A percentile compares a stretch with the other conserved stretches of the same genome.
phyloP scores from a whole-genome alignment of 37 sponge, comb jelly and placozoan genomes.

The Ephydatia muelleri region DNA sequence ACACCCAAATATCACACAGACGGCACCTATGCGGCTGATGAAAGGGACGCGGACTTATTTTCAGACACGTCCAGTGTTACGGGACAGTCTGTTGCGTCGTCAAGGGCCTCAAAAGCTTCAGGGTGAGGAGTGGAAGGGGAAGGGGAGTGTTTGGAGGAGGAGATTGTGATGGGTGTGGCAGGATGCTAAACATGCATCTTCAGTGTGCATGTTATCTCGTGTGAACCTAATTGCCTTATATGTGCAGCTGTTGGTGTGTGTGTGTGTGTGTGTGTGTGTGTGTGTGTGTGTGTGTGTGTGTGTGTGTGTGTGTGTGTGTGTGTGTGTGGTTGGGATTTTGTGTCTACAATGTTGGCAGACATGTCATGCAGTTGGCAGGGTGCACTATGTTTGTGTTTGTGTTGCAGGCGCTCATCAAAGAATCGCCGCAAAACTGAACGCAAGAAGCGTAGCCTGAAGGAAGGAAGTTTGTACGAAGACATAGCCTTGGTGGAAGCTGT shows the following conservation, averaged over 20 bases:
- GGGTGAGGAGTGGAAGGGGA: background rate
- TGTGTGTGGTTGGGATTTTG: background rate
- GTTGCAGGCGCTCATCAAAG: slow-evolving; percentile 74
- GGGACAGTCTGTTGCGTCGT: slow-evolving; percentile 27
- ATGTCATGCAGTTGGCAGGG: background rate
- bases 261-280: no score
- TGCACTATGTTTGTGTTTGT: background rate
- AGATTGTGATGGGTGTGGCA: no score
- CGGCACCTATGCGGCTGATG: slow-evolving; percentile 56
- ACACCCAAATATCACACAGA: slow-evolving; percentile 14
- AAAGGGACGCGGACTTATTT: slow-evolving; percentile 80
- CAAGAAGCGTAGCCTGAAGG: slow-evolving; percentile 86
- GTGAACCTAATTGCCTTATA: no score
- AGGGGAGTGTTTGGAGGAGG: no score
- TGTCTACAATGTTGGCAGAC: background rate
- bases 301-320: no score
- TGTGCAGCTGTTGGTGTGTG: no score
- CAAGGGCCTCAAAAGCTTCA: background rate
- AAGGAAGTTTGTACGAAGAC: slow-evolving; percentile 86
- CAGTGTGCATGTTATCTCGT: no score
- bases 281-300: no score
- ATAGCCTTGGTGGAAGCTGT: slow-evolving; percentile 78
- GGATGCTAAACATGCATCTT: no score
- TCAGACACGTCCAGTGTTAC: slow-evolving; percentile 88
- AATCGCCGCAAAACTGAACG: slow-evolving; percentile 82